A percentile compares a stretch with the other conserved stretches of the same genome.
Conservation (phyloP, 2,888 invertebrate species). For the Leptinotarsa tumamoca region DNA sequence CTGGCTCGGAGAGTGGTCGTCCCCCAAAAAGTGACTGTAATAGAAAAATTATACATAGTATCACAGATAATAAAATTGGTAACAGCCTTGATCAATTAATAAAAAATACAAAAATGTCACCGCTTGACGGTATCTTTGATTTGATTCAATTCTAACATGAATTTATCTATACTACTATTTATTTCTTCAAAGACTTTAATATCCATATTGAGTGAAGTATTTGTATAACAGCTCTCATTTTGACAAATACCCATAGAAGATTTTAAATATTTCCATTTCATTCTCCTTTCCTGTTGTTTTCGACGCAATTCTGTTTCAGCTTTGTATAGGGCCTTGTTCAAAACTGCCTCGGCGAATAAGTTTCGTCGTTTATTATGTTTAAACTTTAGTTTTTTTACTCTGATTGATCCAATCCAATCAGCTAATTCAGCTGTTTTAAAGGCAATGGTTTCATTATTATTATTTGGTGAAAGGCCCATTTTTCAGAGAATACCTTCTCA, state of each 20-base stretch:
- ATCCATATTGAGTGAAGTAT: constrained; percentile 50
- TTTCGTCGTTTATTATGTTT: constrained; percentile 72
- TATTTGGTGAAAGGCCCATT: constrained; percentile 52
- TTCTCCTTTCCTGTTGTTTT: constrained; percentile 74
- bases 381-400: constrained; percentile 72
- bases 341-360: constrained; percentile 75
- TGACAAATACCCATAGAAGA: constrained; percentile 44
- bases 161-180: constrained; percentile 72
- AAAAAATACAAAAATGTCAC: constrained; percentile 49
- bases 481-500: constrained; percentile 52
- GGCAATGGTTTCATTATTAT: constrained; percentile 30
- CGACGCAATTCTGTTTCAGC: constrained; percentile 73
- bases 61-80: constrained; percentile 59
- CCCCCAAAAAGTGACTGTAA: constrained; percentile 62
- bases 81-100: constrained; percentile 50
- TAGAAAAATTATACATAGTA: constrained; percentile 65
- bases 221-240: constrained; percentile 37
- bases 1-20: constrained; percentile 49
- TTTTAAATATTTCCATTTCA: constrained; percentile 69
- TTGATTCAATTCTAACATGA: constrained; percentile 74
- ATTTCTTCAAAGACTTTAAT: constrained; percentile 68
- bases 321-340: constrained; percentile 71
- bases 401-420: constrained; percentile 75
- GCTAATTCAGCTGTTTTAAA: constrained; percentile 70
- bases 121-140: constrained; percentile 69